Percentiles rank a stretch among this genome's conserved stretches.
These are phyloP conservation scores for Rousettus madagascariensis DNA, from an alignment of 2,797 vertebrate species.

Conservation along the genomic window DNA sequence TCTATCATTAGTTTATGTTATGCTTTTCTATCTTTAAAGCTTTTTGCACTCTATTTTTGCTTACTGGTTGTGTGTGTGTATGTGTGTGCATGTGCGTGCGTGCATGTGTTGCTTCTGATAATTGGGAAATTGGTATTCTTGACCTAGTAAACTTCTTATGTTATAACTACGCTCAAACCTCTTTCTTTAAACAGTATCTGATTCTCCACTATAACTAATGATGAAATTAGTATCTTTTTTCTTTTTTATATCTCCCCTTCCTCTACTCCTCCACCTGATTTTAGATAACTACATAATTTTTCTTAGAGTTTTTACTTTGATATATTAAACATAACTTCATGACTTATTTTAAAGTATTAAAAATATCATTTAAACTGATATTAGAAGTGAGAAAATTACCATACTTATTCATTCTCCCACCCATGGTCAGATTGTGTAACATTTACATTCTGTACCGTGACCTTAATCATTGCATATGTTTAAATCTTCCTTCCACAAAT, in stretches of 20 bases:
- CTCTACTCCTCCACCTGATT: background rate
- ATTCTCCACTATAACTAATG: background rate
- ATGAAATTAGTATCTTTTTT: background rate
- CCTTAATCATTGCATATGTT: background rate
- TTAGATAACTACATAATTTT: background rate
- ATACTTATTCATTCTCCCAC: background rate
- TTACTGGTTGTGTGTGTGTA: background rate
- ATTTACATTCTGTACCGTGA: background rate
- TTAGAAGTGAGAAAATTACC: background rate
- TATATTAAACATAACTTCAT: background rate
- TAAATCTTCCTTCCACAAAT: background rate
- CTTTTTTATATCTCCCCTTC: background rate
- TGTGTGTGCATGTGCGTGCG: background rate
- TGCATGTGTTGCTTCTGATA: background rate
- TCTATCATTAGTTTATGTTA: background rate
- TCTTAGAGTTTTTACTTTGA: conserved; percentile 32
- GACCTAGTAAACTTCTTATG: background rate
- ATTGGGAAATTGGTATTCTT: background rate
- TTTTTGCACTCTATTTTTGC: background rate
- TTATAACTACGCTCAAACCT: background rate
- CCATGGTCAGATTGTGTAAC: background rate
- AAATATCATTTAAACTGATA: background rate
- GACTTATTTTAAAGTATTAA: background rate
- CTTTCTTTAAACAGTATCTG: background rate
- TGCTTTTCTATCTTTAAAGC: background rate